phyloP scores from a whole-genome alignment of 2,888 invertebrate species.

The Noctua janthe region DNA sequence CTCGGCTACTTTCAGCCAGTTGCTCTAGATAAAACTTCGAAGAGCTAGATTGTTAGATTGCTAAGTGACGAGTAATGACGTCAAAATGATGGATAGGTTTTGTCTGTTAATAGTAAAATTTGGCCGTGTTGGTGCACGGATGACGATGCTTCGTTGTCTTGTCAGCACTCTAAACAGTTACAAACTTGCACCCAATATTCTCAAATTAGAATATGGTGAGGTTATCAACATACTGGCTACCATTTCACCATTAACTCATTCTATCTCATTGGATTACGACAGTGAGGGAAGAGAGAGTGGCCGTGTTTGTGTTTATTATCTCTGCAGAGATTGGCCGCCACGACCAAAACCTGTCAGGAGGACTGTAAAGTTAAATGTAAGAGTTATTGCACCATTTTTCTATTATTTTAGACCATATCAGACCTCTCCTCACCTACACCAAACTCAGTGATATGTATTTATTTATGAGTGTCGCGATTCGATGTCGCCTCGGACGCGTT shows the following conservation, averaged over 20 bases:
- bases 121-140: neutral
- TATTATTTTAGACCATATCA: neutral
- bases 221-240: neutral
- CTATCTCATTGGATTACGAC: neutral
- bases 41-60: too few relatives aligned
- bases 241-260: neutral
- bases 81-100: too few relatives aligned
- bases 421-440: conserved; percentile 61
- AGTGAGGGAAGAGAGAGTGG: neutral
- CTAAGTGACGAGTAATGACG: too few relatives aligned
- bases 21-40: neutral
- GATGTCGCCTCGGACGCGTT: conserved; percentile 85
- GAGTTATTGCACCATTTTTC: neutral
- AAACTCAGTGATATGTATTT: conserved; percentile 81
- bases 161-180: neutral
- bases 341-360: neutral
- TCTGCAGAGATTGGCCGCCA: neutral
- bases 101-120: neutral
- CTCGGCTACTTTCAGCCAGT: too few relatives aligned
- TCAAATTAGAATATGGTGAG: neutral
- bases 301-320: neutral
- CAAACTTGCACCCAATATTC: neutral
- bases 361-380: neutral
- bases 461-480: conserved; percentile 86
- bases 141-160: neutral